Base-by-base conservation (phyloP, 2,113 vertebrate genomes). In the Gasterosteus aculeatus region DNA sequence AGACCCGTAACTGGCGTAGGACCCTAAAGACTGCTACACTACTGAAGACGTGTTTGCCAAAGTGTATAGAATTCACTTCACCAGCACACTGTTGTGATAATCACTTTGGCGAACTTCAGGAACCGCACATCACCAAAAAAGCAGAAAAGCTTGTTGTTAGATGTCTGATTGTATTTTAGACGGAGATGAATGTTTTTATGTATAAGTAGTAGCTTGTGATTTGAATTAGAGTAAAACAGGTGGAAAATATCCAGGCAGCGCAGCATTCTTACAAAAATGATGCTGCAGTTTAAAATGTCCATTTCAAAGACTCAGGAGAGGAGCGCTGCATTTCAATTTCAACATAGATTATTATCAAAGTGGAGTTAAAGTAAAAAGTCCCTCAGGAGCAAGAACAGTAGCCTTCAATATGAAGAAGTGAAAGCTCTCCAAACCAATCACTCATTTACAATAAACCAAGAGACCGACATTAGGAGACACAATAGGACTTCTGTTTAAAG, bases 111-210 rank as follows among this genome's bases (percentile, higher is more conserved):
- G 29, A 46, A 75, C 69, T 76, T 80, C 53, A 79, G 66, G 71
- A 80, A 72, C 77, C 66, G 19, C 72, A 58, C 58, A 29, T 58
- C 22, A 82, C 87, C 89, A 92, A 92, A 91, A 90, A 76, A 59
- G 64, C 76, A 76, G 18, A 31, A 56, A 44, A 44, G 46, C 5
- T n/a, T 72, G 41, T 72, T 74, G 11, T 41, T 68, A 19, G 77
- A 81, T 49, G 68, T 35, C 59, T 29, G 67, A 75, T 57, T 75
- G 67, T 75, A 73, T 58, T 75, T 73, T 64, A 58, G 59, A 38
- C 59, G 39, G 42, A 56, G 53, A 3, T 38, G 29, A 60, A 15
- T 11, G 35, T 46, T 14, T 46, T 46, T 46, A 16, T 44, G 12
- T 38, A 38, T 38, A 38, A 38, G 5, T 38, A 56, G 26, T 3